Percentiles rank a stretch among this genome's conserved stretches.
These are phyloP conservation scores for Cyrtonyx montezumae DNA, from an alignment of 2,113 vertebrate genomes.

Conservation along the genomic window DNA sequence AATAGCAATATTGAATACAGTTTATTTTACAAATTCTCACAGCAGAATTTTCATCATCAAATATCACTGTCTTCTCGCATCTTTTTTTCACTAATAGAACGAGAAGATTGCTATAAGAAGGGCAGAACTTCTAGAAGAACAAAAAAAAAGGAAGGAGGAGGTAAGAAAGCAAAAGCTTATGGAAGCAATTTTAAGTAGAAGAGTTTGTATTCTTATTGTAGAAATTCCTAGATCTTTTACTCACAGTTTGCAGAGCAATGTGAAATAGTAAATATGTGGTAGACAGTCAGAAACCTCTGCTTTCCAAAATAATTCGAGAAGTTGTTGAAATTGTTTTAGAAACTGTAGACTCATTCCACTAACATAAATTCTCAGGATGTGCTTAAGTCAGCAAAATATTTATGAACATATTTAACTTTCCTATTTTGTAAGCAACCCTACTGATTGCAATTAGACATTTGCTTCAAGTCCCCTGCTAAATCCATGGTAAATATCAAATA, in stretches of 20 bases:
- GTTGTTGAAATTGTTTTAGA: neutral
- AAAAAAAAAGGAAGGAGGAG: slow-evolving; percentile 60
- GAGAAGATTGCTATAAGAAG: slow-evolving; percentile 84
- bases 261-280: neutral
- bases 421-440: neutral
- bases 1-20: neutral
- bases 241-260: neutral
- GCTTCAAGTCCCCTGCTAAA: neutral
- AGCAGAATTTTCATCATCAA: neutral
- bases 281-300: neutral
- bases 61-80: neutral
- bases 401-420: neutral
- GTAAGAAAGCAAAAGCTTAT: slow-evolving; percentile 66
- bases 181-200: neutral
- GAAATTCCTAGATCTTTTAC: neutral
- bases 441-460: neutral
- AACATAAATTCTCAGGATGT: neutral
- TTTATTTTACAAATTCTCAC: neutral
- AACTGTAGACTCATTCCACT: neutral
- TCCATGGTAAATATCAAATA: neutral
- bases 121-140: slow-evolving; percentile 85
- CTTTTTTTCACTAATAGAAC: slow-evolving; percentile 76
- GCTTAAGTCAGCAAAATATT: neutral
- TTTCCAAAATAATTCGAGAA: neutral
- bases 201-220: neutral